Percentiles rank a stretch among this genome's conserved stretches.
phyloP scores from a whole-genome alignment of 30 jellyfish, hydroid and myxozoan species.

The Aurelia sp. region DNA sequence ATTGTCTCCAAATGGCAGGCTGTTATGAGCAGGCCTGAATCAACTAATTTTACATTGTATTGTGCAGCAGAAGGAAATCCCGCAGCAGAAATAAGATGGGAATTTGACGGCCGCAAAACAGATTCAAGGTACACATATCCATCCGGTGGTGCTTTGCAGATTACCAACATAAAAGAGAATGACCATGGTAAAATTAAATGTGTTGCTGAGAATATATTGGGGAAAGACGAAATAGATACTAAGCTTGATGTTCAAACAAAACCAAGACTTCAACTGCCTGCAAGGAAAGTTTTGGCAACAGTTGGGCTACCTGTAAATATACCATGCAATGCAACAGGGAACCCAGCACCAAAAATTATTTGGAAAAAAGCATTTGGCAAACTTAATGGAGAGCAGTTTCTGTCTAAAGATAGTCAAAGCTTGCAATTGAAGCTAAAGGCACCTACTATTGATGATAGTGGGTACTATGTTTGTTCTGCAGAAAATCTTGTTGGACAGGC shows the following conservation, averaged over 20 bases:
- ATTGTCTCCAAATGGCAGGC: not conserved
- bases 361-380: constrained; percentile 22
- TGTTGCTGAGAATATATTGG: constrained; percentile 33
- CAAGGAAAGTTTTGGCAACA: constrained; percentile 1
- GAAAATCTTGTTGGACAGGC: not conserved
- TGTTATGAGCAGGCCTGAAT: not conserved
- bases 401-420: not conserved
- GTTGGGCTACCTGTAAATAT: constrained; percentile 9
- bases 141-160: constrained; percentile 11
- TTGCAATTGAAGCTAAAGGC: not conserved
- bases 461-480: constrained; percentile 28
- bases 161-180: not conserved
- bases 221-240: constrained; percentile 21
- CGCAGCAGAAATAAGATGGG: constrained; percentile 11
- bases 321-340: constrained; percentile 27
- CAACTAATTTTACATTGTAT: constrained; percentile 9
- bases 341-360: constrained; percentile 17
- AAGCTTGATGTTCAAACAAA: constrained; percentile 27
- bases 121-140: constrained; percentile 38
- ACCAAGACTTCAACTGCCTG: constrained; percentile 8
- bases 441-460: not conserved
- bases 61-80: constrained; percentile 56
- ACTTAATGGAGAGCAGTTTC: constrained; percentile 3
- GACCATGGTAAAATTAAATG: constrained; percentile 28
- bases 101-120: not conserved